Evolutionary conservation across 1,140 invertebrate genomes (phyloP).

Genomic region (Philotrypesis tridentata): DNA sequence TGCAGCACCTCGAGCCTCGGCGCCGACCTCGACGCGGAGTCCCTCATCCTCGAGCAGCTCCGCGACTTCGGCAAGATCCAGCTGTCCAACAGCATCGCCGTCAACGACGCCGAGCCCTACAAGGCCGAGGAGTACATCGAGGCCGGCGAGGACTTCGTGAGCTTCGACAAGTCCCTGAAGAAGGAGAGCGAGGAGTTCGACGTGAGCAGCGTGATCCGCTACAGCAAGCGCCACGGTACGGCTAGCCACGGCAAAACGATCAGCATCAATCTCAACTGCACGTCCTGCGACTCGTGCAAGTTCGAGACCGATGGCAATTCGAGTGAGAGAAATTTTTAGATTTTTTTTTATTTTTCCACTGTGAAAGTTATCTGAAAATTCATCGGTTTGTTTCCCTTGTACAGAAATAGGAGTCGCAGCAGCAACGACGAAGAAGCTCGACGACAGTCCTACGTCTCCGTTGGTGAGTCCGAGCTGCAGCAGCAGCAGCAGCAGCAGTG

Average conservation of each 20-base stretch:
- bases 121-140: constrained; percentile 71
- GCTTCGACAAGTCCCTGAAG: constrained; percentile 73
- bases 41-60: constrained; percentile 69
- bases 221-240: constrained; percentile 20
- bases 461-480: neutral
- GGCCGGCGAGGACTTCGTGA: constrained; percentile 71
- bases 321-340: neutral
- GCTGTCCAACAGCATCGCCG: constrained; percentile 69
- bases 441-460: neutral
- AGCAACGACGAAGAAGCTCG: neutral
- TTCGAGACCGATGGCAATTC: constrained; percentile 52
- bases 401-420: neutral
- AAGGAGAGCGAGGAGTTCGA: constrained; percentile 52
- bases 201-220: constrained; percentile 52
- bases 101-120: constrained; percentile 67
- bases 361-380: no score
- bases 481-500: neutral
- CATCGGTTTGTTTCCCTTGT: neutral
- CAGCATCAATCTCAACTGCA: constrained; percentile 47
- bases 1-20: constrained; percentile 59
- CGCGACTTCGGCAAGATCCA: constrained; percentile 72
- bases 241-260: constrained; percentile 53
- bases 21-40: constrained; percentile 64
- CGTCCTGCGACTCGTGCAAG: constrained; percentile 60
- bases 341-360: no score